Evolutionary conservation across 2,888 invertebrate genomes (phyloP).

Genomic region (Plagiodera versicolora): DNA sequence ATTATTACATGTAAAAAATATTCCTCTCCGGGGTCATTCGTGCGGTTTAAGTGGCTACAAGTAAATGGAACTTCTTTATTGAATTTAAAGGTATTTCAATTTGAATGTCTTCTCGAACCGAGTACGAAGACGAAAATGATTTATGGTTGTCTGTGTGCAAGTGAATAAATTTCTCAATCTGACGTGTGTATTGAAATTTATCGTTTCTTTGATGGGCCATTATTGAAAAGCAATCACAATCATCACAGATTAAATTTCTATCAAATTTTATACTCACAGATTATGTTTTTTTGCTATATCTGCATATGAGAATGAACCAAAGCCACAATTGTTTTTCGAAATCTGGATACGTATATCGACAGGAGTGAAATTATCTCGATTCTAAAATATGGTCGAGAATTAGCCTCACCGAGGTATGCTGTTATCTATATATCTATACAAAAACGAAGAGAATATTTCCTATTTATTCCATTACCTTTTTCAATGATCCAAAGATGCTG

Average conservation of each 20-base stretch:
- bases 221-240: background rate
- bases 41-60: conserved; percentile 11
- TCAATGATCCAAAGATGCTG: too few relatives aligned
- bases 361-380: too few relatives aligned
- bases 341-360: too few relatives aligned
- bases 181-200: conserved; percentile 6
- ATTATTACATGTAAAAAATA: conserved; percentile 13
- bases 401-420: too few relatives aligned
- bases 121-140: conserved; percentile 6
- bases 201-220: conserved; percentile 4
- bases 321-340: too few relatives aligned
- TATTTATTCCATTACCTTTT: too few relatives aligned
- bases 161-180: conserved; percentile 11
- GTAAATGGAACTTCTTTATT: conserved; percentile 15
- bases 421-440: too few relatives aligned
- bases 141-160: conserved; percentile 9
- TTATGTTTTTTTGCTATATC: too few relatives aligned
- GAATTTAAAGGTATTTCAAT: conserved; percentile 8
- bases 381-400: too few relatives aligned
- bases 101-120: conserved; percentile 1
- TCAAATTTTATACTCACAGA: background rate
- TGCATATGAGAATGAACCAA: too few relatives aligned
- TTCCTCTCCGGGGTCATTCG: conserved; percentile 13
- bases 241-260: background rate
- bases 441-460: too few relatives aligned